phyloP scores from a whole-genome alignment of 2,113 vertebrate species.

The Syngnathus scovelli region DNA sequence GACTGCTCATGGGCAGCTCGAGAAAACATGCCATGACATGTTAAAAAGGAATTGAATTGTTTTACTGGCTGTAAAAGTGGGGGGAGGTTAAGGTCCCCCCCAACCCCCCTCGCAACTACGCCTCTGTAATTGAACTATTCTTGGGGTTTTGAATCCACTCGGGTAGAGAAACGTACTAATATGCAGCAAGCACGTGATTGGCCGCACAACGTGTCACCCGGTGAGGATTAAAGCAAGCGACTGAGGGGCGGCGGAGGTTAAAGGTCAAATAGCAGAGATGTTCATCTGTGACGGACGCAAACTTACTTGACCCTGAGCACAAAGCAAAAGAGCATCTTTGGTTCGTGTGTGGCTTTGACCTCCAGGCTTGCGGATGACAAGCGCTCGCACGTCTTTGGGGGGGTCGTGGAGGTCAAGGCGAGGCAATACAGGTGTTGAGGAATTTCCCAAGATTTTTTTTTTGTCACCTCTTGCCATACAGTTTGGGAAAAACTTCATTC shows the following conservation, averaged over 20 bases:
- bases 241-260: slow-evolving; percentile 18
- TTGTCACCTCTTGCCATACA: not conserved
- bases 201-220: slow-evolving; percentile 1
- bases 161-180: too few species aligned
- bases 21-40: too few species aligned
- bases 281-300: not conserved
- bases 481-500: not conserved
- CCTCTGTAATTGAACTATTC: not conserved
- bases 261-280: slow-evolving; percentile 46
- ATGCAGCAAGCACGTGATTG: slow-evolving; percentile 17
- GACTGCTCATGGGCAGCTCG: too few species aligned
- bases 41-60: too few species aligned
- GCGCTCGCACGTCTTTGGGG: slow-evolving; percentile 18
- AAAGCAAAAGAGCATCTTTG: slow-evolving; percentile 9
- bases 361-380: slow-evolving; percentile 16
- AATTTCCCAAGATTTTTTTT: not conserved
- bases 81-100: too few species aligned
- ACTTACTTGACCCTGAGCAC: slow-evolving; percentile 12
- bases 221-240: slow-evolving; percentile 19
- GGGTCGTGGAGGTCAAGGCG: slow-evolving; percentile 12
- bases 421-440: slow-evolving; percentile 17
- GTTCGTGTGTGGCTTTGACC: slow-evolving; percentile 10
- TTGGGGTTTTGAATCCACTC: not conserved
- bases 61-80: too few species aligned
- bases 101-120: too few species aligned